phyloP scores from a whole-genome alignment of 2,113 vertebrate species.

The Oncorhynchus clarkii region DNA sequence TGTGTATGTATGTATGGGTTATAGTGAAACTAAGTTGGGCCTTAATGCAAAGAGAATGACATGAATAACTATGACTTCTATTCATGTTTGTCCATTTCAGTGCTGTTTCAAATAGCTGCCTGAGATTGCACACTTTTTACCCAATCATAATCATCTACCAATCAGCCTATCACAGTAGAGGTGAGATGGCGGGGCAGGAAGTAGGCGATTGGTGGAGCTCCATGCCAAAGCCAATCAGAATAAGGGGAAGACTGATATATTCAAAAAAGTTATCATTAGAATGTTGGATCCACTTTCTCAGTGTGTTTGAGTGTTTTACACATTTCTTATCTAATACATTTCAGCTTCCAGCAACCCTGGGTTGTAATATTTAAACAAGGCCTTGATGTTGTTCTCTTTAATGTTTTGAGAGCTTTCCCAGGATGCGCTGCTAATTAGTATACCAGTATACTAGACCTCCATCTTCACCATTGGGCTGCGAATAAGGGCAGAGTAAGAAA shows the following conservation, averaged over 20 bases:
- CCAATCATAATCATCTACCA: neutral
- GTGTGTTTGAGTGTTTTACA: neutral
- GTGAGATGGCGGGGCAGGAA: neutral
- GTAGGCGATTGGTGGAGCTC: neutral
- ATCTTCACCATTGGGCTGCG: too few species aligned
- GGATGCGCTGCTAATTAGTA: slow-evolving; percentile 13
- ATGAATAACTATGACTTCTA: neutral
- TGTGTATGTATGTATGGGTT: neutral
- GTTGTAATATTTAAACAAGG: slow-evolving; percentile 13
- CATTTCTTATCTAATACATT: neutral
- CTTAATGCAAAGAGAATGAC: slow-evolving; percentile 2
- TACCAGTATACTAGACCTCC: neutral
- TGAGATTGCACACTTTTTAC: neutral
- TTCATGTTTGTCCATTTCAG: neutral
- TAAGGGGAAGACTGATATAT: neutral
- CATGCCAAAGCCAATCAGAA: neutral
- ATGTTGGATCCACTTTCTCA: neutral
- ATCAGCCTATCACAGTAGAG: neutral
- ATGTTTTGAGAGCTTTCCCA: slow-evolving; percentile 26
- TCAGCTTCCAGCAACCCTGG: neutral
- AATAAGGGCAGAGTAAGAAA: too few species aligned
- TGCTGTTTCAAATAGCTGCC: neutral
- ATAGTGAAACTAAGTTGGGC: neutral
- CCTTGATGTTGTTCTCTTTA: slow-evolving; percentile 18
- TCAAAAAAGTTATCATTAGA: neutral